phyloP scores from a whole-genome alignment of 2,797 vertebrate genomes.

The Phrynocephalus vlangalii region DNA sequence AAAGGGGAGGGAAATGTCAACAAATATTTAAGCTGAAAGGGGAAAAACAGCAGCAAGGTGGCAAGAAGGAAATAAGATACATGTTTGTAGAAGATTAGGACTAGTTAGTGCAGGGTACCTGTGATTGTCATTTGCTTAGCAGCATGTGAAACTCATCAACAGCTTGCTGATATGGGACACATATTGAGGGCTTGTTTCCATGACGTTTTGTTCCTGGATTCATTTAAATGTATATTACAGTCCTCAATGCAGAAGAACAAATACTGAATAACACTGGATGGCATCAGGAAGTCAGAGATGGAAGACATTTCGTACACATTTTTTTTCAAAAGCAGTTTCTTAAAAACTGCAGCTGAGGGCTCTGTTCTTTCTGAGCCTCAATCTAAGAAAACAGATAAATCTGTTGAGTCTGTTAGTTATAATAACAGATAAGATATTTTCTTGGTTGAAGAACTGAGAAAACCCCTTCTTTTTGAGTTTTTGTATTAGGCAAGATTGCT shows the following conservation, averaged over 20 bases:
- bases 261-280: not conserved
- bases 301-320: not conserved
- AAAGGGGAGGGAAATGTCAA: constrained; percentile 19
- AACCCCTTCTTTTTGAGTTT: no score
- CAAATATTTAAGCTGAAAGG: constrained; percentile 7
- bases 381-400: not conserved
- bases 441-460: no score
- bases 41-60: not conserved
- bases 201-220: constrained; percentile 1
- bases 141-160: constrained; percentile 6
- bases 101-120: not conserved
- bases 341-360: not conserved
- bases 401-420: not conserved
- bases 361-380: not conserved
- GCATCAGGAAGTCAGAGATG: not conserved
- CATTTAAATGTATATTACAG: constrained; percentile 19
- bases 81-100: not conserved
- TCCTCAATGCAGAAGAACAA: constrained; percentile 5
- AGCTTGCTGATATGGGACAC: not conserved
- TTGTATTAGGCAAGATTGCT: no score
- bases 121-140: constrained; percentile 15
- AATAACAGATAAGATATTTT: not conserved
- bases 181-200: not conserved
- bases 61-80: constrained; percentile 22
- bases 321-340: not conserved